Evolutionary conservation across 1,140 invertebrate species (phyloP).

Genomic region (Caenorhabditis elegans): DNA sequence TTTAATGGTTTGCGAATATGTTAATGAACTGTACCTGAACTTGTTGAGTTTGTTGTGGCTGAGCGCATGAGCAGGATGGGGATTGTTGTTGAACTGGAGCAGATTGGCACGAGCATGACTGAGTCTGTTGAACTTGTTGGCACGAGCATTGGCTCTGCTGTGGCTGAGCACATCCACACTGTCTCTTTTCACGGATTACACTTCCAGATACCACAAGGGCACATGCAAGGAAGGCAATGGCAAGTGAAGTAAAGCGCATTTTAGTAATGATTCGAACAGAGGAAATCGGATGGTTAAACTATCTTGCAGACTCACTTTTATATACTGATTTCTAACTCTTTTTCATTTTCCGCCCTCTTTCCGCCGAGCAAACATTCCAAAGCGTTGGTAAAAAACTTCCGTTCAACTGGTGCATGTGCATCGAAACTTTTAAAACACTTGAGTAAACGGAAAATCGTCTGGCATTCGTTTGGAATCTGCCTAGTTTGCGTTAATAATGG

Average conservation of each 20-base stretch:
- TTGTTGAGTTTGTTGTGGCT: slow-evolving; percentile 36
- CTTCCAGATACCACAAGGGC: slow-evolving; percentile 25
- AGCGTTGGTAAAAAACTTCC: no score
- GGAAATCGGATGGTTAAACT: not conserved
- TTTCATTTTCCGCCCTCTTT: not conserved
- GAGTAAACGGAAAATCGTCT: not conserved
- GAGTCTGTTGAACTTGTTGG: slow-evolving; percentile 23
- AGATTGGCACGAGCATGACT: slow-evolving; percentile 31
- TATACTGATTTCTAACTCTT: no score
- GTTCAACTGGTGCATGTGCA: no score
- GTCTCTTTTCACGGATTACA: slow-evolving; percentile 46
- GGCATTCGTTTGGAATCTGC: not conserved
- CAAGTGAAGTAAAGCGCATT: slow-evolving; percentile 18
- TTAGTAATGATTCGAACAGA: not conserved
- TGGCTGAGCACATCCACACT: slow-evolving; percentile 45
- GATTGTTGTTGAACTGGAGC: slow-evolving; percentile 26
- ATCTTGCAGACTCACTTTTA: not conserved
- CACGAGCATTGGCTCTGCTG: slow-evolving; percentile 37
- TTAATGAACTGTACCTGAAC: not conserved
- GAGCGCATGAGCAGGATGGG: slow-evolving; percentile 38
- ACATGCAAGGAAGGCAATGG: slow-evolving; percentile 12
- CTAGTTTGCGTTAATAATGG: not conserved
- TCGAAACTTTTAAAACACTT: no score
- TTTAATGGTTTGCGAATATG: not conserved
- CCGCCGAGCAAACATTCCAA: no score